Evolutionary conservation across 2,113 vertebrate species (phyloP).

Genomic region (Hiodon tergisus): DNA sequence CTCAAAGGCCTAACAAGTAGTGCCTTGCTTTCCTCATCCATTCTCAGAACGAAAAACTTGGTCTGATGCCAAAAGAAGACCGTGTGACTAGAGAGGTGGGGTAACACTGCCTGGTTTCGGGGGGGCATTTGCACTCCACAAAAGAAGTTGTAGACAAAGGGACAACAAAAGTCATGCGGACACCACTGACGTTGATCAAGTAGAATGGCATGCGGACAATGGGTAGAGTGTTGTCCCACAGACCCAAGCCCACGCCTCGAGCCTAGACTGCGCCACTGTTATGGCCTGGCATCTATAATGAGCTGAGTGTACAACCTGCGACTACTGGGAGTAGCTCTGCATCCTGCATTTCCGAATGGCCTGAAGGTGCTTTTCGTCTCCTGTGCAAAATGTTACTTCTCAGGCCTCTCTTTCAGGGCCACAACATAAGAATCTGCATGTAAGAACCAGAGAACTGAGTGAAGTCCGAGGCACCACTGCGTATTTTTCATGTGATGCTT

Average conservation of each 20-base stretch:
- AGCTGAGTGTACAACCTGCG: not conserved
- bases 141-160: conserved; percentile 12
- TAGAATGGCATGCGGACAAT: conserved; percentile 16
- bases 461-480: too few species aligned
- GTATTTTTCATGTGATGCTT: not conserved
- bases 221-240: conserved; percentile 7
- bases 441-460: too few species aligned
- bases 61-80: not conserved
- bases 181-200: conserved; percentile 14
- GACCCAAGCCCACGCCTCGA: not conserved
- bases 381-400: conserved; percentile 15
- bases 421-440: too few species aligned
- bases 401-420: too few species aligned
- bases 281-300: conserved; percentile 6
- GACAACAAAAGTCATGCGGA: conserved; percentile 13
- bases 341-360: not conserved
- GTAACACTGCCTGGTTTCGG: not conserved
- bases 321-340: not conserved
- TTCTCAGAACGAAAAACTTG: too few species aligned
- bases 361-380: not conserved
- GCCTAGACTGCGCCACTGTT: not conserved
- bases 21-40: too few species aligned
- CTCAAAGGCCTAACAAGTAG: too few species aligned
- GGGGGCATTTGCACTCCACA: not conserved
- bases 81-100: not conserved